phyloP scores from a whole-genome alignment of 2,888 invertebrate species.

The Drosophila setosimentum region DNA sequence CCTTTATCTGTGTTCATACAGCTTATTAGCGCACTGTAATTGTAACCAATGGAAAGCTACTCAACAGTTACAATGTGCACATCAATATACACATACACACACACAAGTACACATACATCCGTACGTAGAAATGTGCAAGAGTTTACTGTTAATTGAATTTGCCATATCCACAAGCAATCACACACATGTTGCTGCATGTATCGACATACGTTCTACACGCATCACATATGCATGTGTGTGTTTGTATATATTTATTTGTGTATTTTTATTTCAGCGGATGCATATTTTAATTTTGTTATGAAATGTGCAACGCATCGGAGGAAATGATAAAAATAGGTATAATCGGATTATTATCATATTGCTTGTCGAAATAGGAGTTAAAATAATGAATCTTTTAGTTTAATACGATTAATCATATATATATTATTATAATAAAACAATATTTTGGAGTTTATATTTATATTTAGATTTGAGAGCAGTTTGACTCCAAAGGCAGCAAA shows the following conservation, averaged over 20 bases:
- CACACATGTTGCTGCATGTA: slow-evolving; percentile 26
- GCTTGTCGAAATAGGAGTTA: not conserved
- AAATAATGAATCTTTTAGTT: not conserved
- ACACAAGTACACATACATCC: slow-evolving; percentile 6
- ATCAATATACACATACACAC: slow-evolving; percentile 8
- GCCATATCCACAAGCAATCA: not conserved
- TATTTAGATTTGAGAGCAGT: not conserved
- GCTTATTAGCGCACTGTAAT: slow-evolving; percentile 64
- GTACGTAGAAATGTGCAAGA: not conserved
- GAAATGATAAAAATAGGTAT: too few species aligned
- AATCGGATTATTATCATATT: not conserved
- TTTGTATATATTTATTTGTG: not conserved
- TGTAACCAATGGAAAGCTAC: slow-evolving; percentile 53
- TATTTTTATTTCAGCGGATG: not conserved
- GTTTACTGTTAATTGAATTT: slow-evolving; percentile 11
- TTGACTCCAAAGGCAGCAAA: not conserved
- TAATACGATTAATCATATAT: not conserved
- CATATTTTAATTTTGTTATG: not conserved
- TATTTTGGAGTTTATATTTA: not conserved
- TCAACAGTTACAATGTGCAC: slow-evolving; percentile 39
- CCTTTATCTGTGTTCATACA: slow-evolving; percentile 42
- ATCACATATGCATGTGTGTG: not conserved
- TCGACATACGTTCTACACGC: not conserved
- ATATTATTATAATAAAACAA: not conserved
- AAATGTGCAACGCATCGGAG: too few species aligned